Conservation (phyloP, 2,888 invertebrate species). For the Chaetoderma sp. region DNA sequence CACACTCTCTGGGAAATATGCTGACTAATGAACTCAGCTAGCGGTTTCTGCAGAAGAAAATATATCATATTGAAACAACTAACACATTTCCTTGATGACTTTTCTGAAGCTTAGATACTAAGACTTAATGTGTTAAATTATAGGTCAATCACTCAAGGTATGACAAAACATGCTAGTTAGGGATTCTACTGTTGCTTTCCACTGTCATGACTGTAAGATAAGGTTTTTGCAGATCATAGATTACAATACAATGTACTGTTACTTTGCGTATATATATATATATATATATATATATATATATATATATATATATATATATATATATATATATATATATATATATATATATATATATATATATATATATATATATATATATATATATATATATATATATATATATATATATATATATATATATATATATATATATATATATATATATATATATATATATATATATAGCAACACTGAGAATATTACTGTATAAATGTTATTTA, state of each 20-base stretch:
- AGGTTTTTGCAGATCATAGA: neutral
- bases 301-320: slow-evolving; percentile 4
- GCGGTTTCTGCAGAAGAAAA: too few species aligned
- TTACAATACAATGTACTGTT: neutral
- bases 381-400: slow-evolving; percentile 9
- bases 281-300: slow-evolving; percentile 1
- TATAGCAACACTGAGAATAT: too few species aligned
- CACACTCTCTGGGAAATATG: too few species aligned
- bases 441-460: slow-evolving; percentile 14
- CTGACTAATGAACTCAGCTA: too few species aligned
- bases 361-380: slow-evolving; percentile 11
- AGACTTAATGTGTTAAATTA: too few species aligned
- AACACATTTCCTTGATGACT: too few species aligned
- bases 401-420: slow-evolving; percentile 11
- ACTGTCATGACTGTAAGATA: neutral
- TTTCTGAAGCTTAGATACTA: too few species aligned
- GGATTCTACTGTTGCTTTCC: too few species aligned
- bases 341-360: slow-evolving; percentile 9
- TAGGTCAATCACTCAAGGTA: too few species aligned
- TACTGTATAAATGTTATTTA: too few species aligned
- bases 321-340: slow-evolving; percentile 14
- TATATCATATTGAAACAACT: too few species aligned
- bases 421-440: slow-evolving; percentile 1
- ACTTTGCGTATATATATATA: slow-evolving; percentile 8
- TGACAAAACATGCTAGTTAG: too few species aligned